Evolutionary conservation across 2,797 vertebrate genomes (phyloP).

Genomic region (Peromyscus nudipes): DNA sequence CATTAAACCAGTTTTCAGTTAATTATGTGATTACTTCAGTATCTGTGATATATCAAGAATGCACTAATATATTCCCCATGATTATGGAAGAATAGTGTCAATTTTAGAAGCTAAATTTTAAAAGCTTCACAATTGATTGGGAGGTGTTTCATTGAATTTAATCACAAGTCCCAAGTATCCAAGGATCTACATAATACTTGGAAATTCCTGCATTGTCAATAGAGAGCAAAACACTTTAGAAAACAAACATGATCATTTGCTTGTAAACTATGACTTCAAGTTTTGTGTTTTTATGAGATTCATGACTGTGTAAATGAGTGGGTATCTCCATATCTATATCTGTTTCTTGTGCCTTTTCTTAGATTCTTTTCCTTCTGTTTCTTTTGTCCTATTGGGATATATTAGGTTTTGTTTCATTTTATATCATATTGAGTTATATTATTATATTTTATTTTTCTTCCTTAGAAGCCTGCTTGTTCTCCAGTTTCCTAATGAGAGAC

Average conservation of each 20-base stretch:
- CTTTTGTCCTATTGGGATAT: neutral
- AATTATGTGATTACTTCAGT: neutral
- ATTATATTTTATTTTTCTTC: neutral
- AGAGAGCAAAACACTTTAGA: neutral
- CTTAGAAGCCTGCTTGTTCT: neutral
- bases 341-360: neutral
- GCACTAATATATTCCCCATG: neutral
- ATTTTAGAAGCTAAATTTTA: neutral
- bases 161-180: neutral
- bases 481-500: neutral
- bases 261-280: neutral
- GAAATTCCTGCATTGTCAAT: neutral
- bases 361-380: neutral
- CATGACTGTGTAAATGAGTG: neutral
- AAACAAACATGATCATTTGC: neutral
- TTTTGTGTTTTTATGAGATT: neutral
- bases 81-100: neutral
- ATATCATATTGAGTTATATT: neutral
- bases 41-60: neutral
- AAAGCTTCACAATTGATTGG: neutral
- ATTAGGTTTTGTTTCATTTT: neutral
- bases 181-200: neutral
- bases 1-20: neutral
- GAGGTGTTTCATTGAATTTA: neutral
- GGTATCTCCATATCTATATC: neutral